phyloP scores from a whole-genome alignment of 2,113 vertebrate species.

The Notarius lentiginosus region DNA sequence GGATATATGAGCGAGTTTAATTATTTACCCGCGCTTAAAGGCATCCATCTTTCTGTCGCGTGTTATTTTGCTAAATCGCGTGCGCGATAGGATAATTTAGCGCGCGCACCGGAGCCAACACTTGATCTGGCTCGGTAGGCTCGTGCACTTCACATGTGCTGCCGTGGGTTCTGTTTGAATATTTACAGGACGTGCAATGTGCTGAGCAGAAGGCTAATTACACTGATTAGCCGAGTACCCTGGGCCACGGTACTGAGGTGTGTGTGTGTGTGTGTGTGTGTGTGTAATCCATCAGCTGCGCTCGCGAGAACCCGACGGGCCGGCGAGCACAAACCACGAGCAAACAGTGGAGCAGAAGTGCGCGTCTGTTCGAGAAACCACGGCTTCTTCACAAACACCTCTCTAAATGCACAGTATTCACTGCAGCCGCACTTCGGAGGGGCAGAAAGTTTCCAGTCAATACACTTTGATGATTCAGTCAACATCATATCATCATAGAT shows the following conservation, averaged over 20 bases:
- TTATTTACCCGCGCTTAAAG: slow-evolving; percentile 25
- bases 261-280: no score
- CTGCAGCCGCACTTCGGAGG: background rate
- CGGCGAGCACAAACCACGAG: background rate
- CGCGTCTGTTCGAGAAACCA: background rate
- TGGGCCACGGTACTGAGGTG: slow-evolving; percentile 23
- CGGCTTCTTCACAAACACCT: background rate
- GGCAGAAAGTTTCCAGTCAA: background rate
- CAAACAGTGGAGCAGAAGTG: slow-evolving; percentile 1
- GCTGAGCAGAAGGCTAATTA: slow-evolving; percentile 35
- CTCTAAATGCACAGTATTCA: slow-evolving; percentile 6
- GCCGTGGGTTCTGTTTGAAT: slow-evolving; percentile 26
- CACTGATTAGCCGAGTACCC: slow-evolving; percentile 35
- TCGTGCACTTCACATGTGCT: slow-evolving; percentile 36
- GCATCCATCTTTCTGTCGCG: slow-evolving; percentile 37
- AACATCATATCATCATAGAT: background rate
- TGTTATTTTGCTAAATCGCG: slow-evolving; percentile 26
- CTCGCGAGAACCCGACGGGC: slow-evolving; percentile 9
- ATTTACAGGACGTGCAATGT: slow-evolving; percentile 38
- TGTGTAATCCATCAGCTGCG: slow-evolving; percentile 26
- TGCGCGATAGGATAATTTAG: background rate
- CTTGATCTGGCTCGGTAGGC: slow-evolving; percentile 26
- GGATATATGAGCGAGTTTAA: background rate
- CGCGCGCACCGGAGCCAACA: slow-evolving; percentile 11
- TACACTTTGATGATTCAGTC: background rate